phyloP scores from a whole-genome alignment of 2,888 invertebrate species.

The Noctuana brunneofusca region DNA sequence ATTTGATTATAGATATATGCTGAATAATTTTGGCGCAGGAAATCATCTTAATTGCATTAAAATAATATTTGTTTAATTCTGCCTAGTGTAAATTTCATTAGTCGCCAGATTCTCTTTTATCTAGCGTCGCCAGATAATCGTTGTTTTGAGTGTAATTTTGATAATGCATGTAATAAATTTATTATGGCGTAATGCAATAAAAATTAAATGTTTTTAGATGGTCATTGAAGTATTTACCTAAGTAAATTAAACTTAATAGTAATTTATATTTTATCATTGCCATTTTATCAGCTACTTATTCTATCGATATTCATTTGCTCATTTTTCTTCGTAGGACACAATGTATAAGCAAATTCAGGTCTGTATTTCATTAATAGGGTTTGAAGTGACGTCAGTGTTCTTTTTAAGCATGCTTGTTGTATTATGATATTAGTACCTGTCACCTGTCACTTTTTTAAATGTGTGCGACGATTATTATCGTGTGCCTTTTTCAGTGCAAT shows the following conservation, averaged over 20 bases:
- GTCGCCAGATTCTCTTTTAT: background rate
- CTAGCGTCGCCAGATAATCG: too few relatives aligned
- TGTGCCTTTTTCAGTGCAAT: background rate
- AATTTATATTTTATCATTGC: background rate
- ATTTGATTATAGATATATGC: background rate
- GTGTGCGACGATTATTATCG: background rate
- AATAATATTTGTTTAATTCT: background rate
- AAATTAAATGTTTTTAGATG: background rate
- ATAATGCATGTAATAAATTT: constrained; percentile 3
- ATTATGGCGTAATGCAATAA: background rate
- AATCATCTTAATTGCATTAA: background rate
- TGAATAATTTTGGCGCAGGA: background rate
- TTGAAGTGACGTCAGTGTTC: constrained; percentile 67
- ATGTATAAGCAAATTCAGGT: constrained; percentile 83
- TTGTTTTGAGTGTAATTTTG: background rate
- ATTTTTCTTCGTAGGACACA: constrained; percentile 78
- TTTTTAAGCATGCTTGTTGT: constrained; percentile 59
- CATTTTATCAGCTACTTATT: background rate
- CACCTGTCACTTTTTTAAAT: constrained; percentile 11
- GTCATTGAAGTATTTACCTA: background rate
- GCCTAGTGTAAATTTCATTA: background rate
- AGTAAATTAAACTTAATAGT: too few relatives aligned
- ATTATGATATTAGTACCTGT: constrained; percentile 34
- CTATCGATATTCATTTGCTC: constrained; percentile 21
- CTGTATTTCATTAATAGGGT: constrained; percentile 65